Evolutionary conservation across 2,888 invertebrate genomes (phyloP), one percentile per base, ranked within the genome.

Genomic region (Ctenicera cuprea): DNA sequence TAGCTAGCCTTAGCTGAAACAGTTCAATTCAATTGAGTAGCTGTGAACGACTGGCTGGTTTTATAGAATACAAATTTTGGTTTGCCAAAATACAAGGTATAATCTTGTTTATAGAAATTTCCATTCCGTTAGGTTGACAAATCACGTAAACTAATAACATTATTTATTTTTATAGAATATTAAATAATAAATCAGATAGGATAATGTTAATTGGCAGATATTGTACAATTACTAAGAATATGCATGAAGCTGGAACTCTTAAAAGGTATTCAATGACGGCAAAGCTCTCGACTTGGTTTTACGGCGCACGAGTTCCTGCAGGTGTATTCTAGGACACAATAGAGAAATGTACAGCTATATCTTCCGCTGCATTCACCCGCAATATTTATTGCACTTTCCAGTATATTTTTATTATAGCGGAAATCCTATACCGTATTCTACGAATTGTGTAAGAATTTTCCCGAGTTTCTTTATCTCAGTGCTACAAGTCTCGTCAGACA

Each of bases 401-500:
- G 75, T 82, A 77, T 79, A 81, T 82, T 82, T 80, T 82, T 82
- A 81, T 81, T 80, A 79, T 78, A 77, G 70, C 80, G 81, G 81
- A 81, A 78, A 77, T 80, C 80, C 81, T 78, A 71, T 77, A 79
- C n/a, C 79, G 79, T 77, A 76, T 78, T 76, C 80, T 63, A 61
- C 61, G 73, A 48, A 62, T 45, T 63, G 43, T 26, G 18, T 38
- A 70, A 5, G 54, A 41, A 52, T 4, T 64, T 52, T 62, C 33
- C n/a, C 41, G n/a, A 50, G 38, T 14, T 16, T 61, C 62, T 62
- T 62, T 62, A 59, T 68, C 59, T 59, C 43, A 57, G 38, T 14
- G 33, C 45, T 22, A 20, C 50, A 22, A 18, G 12, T n/a, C 8
- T 22, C 12, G 12, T 0, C 18, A 5, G 9, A 20, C 11, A 30